Base-by-base conservation (phyloP, 2,888 invertebrate species). In the Adineta ricciae region DNA sequence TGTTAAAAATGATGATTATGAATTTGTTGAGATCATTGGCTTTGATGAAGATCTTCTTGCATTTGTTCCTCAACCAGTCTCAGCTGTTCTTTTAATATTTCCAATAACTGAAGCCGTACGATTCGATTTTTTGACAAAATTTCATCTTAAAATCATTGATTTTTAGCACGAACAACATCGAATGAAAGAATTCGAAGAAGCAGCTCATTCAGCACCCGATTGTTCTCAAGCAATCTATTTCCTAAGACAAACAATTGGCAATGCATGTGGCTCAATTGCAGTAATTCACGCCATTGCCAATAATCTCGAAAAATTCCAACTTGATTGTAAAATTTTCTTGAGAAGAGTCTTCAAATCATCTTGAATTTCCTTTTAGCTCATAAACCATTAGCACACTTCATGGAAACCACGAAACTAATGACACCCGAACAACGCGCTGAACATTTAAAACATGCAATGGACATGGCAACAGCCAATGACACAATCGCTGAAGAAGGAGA, bases 1-100 rank as follows among this genome's bases (percentile, higher is more conserved):
- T 72, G 95, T 96, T 36, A 87, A 88, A 85, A 93, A 94, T 9
- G 91, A 91, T 84, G 93, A 93, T 88, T 96, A 94, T 94, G 93
- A 93, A 87, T 92, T 97, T 87, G 93, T 94, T 27, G 98, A 99
- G 92, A 95, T 99, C 14, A 95, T 94, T 91, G 95, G 96, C 0
- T 92, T 97, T 88, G 98, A 98, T 87, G 92, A 93, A 2, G 97
- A 97, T 87, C 92, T 95, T 89, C 92, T 98, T 84, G 93, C 93
- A 16, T 94, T 95, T 93, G 93, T 97, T 64, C 96, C 96, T 0
- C 93, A 93, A 87, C 97, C 97, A 2, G 94, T 94, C 4, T 91
- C 94, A 84, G 94, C 97, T 19, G 93, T 98, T 1, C 93, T 98
- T 90, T 92, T 98, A 83, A 92, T 97, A 3, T 96, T 95, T 89